phyloP scores from a whole-genome alignment of 2,888 invertebrate genomes.

The Caenorhabditis sp. region DNA sequence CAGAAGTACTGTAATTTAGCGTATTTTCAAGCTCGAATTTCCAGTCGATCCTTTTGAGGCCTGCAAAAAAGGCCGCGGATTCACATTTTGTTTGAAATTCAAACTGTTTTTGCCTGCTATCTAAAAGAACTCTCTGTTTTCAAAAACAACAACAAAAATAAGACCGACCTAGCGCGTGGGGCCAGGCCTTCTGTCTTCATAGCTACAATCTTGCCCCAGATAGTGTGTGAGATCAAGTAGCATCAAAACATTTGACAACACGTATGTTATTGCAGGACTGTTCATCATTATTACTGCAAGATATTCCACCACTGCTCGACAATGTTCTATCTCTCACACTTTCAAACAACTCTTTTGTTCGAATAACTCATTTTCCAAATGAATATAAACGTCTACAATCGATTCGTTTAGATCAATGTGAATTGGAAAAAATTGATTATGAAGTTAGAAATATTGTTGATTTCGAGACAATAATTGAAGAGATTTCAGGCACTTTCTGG shows the following conservation, averaged over 20 bases:
- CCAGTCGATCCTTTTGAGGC: too few relatives aligned
- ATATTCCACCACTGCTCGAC: constrained; percentile 28
- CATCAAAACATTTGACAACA: background rate
- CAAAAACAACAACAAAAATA: too few relatives aligned
- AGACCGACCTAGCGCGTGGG: too few relatives aligned
- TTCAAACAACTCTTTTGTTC: constrained; percentile 38
- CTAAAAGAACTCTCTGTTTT: too few relatives aligned
- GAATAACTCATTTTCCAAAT: constrained; percentile 29
- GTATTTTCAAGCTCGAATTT: too few relatives aligned
- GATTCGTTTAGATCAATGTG: constrained; percentile 40
- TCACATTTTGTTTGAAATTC: too few relatives aligned
- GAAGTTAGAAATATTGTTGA: constrained; percentile 9
- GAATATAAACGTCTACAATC: constrained; percentile 40
- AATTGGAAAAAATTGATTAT: constrained; percentile 36
- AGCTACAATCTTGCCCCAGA: too few relatives aligned
- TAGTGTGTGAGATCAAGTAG: too few relatives aligned
- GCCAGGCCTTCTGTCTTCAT: too few relatives aligned
- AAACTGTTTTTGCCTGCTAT: too few relatives aligned
- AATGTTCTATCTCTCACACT: constrained; percentile 39
- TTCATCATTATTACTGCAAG: constrained; percentile 16
- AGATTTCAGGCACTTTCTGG: constrained; percentile 13
- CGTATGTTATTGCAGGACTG: constrained; percentile 33
- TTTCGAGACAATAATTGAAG: background rate
- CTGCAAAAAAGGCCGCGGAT: too few relatives aligned
- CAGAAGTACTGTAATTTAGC: too few relatives aligned